Conservation (phyloP, 1,140 invertebrate genomes). For the Bombus pascuorum region DNA sequence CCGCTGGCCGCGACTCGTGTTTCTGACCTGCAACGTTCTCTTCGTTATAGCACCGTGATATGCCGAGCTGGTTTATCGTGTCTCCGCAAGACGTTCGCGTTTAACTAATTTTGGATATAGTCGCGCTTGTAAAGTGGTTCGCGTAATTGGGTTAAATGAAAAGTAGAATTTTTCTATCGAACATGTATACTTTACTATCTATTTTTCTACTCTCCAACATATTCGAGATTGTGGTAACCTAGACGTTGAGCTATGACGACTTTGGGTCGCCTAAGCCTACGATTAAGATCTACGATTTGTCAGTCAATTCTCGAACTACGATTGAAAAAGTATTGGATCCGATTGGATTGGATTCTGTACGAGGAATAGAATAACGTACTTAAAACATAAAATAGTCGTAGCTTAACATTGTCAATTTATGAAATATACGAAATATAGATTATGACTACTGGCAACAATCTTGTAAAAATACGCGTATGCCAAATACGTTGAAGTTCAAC, state of each 20-base stretch:
- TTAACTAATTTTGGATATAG: not conserved
- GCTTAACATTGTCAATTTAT: not conserved
- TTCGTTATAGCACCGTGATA: not conserved
- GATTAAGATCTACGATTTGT: too few species aligned
- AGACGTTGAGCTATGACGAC: too few species aligned
- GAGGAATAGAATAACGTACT: too few species aligned
- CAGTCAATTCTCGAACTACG: too few species aligned
- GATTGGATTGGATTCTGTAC: too few species aligned
- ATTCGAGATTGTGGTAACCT: not conserved
- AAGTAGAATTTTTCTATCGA: not conserved
- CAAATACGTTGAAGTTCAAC: not conserved
- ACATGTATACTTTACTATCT: not conserved
- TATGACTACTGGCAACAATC: too few species aligned
- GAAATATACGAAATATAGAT: not conserved
- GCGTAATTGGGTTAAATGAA: not conserved
- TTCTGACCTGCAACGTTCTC: constrained; percentile 26
- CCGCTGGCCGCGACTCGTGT: constrained; percentile 14
- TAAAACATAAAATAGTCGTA: too few species aligned
- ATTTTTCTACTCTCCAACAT: not conserved
- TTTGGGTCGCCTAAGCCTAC: too few species aligned
- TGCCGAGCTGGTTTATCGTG: constrained; percentile 4
- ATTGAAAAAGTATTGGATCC: too few species aligned
- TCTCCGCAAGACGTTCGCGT: not conserved
- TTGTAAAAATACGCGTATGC: not conserved
- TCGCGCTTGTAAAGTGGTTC: too few species aligned